Evolutionary conservation across 2,797 vertebrate species (phyloP).

Genomic region (Bradypus variegatus): DNA sequence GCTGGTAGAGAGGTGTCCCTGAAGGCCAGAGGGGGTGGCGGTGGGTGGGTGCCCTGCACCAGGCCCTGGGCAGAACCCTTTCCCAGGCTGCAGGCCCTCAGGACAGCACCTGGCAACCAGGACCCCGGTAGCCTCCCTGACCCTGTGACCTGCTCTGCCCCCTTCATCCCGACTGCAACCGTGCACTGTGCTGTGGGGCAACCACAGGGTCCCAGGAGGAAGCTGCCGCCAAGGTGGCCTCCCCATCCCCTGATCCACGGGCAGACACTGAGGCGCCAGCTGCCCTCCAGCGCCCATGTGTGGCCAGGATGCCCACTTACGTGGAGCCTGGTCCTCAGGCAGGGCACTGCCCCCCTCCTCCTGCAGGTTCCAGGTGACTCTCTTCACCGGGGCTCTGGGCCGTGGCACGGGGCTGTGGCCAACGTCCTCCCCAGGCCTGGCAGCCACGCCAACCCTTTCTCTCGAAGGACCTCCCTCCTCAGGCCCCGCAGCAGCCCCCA

Average conservation of each 20-base stretch:
- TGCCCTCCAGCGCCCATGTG: too few species aligned
- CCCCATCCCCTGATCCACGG: too few species aligned
- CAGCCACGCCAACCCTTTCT: conserved; percentile 41
- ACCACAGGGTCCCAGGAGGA: too few species aligned
- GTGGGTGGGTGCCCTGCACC: neutral
- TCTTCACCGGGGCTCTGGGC: conserved; percentile 85
- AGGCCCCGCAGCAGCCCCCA: neutral
- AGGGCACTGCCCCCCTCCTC: conserved; percentile 71
- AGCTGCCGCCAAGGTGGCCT: too few species aligned
- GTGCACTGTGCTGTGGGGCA: too few species aligned
- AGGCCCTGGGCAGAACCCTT: too few species aligned
- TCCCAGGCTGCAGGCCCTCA: too few species aligned
- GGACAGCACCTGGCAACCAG: too few species aligned
- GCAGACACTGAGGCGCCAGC: too few species aligned
- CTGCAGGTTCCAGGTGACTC: conserved; percentile 98
- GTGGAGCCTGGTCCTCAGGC: neutral
- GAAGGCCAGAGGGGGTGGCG: conserved; percentile 18
- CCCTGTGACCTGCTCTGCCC: too few species aligned
- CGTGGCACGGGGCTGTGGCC: conserved; percentile 69
- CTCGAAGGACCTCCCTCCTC: conserved; percentile 53
- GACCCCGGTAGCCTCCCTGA: too few species aligned
- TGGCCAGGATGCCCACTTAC: conserved; percentile 72
- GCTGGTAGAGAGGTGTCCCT: conserved; percentile 83
- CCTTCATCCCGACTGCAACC: too few species aligned
- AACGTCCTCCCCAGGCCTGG: conserved; percentile 66